Evolutionary conservation across 2,797 vertebrate species (phyloP), one percentile per base, ranked within the genome.

Genomic region (Etheostoma perlongum): DNA sequence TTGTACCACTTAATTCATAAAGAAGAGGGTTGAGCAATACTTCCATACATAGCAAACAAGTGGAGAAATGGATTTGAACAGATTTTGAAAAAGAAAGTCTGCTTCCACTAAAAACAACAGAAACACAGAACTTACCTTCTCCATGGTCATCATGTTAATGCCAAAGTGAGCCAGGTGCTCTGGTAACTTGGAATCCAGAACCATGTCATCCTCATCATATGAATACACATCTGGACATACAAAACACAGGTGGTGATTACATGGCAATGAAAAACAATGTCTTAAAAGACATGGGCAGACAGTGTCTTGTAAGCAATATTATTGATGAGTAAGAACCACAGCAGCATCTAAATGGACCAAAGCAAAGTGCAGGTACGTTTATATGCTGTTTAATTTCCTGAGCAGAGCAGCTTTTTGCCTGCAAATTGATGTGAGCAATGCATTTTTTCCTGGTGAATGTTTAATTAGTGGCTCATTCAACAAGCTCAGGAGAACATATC

Each of bases 81-180:
- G 21, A 44, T 53, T 19, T 36, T 1, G 14, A 62, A 51, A 23
- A 42, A 64, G 3, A 62, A 12, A 36, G 4, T 58, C 5, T 1
- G 13, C 18, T 67, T 61, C 7, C 10, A 71, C 2, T 47, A n/a
- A 54, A 58, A 72, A 66, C 1, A 51, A n/a, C 19, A 61, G 18
- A 76, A 25, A 78, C 2, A 54, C 2, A 72, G 58, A 54, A 77
- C 84, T 65, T 87, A 96, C 98, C 96, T 99, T 99, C 90, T 99
- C 97, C 98, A 99, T 99, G 88, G 97, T 99, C 91, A 99, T 97
- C 98, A 99, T 99, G 94, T 99, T 93, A 3, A 99, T 99, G 53
- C 98, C 98, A 79, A 99, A 99, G 89, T 99, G 98, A 84, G 96
- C 66, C 8, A 99, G 92, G 63, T 99, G 98, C 78, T 99, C 98